phyloP scores from a whole-genome alignment of 2,797 vertebrate genomes.

The Enteromius unitaeniatus region DNA sequence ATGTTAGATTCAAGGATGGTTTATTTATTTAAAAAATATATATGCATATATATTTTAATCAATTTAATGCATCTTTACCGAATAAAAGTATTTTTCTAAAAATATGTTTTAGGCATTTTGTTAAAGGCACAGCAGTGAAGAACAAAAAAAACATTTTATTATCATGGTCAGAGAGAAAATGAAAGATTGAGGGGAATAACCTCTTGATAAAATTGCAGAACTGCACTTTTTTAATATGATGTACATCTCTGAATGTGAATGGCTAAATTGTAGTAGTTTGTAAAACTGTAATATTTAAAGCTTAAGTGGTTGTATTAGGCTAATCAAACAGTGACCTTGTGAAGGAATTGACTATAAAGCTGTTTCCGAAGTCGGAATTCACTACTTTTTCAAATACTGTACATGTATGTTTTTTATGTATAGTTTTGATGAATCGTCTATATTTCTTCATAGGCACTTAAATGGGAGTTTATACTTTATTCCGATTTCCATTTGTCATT shows the following conservation, averaged over 20 bases:
- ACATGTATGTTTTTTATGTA: not conserved
- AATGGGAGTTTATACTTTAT: not conserved
- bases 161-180: not conserved
- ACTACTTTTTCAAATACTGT: not conserved
- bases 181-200: not conserved
- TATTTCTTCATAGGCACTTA: not conserved
- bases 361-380: not conserved
- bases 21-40: not conserved
- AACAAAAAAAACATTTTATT: not conserved
- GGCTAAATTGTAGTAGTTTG: slow-evolving; percentile 1
- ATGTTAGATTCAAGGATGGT: not conserved
- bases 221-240: not conserved
- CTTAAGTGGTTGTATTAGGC: not conserved
- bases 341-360: not conserved
- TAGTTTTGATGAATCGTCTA: not conserved
- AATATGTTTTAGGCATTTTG: not conserved
- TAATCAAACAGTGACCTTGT: not conserved
- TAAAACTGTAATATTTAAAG: not conserved
- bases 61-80: not conserved
- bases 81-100: not conserved
- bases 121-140: not conserved
- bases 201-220: not conserved
- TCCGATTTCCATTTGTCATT: not conserved
- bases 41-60: not conserved
- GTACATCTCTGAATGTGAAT: not conserved